Evolutionary conservation across 2,113 vertebrate genomes (phyloP), one percentile per base, ranked within the genome.

Genomic region (Perca schrenkii): DNA sequence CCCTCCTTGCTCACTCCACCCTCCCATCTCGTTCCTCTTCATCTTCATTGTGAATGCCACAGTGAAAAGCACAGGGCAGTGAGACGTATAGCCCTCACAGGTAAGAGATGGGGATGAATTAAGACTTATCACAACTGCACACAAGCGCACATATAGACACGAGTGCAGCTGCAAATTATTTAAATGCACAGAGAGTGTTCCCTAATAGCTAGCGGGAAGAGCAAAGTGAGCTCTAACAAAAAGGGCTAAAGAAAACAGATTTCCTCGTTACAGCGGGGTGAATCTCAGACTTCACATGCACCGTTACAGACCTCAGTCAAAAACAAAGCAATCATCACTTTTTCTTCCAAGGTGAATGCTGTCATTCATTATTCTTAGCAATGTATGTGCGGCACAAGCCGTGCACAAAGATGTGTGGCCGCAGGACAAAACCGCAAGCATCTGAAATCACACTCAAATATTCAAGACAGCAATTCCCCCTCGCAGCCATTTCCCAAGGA

Each of bases 21-120:
- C 87, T 88, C 90, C 81, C 86, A 60, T 85, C 87, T 72, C 49
- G 3, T 70, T 80, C 77, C 64, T 83, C 82, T 84, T 92, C 86
- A 78, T 93, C 89, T 89, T 86, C 64, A 85, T 85, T 82, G 78
- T 82, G 89, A 92, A 92, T 88, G 87, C 91, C 92, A 94, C 74
- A 79, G 86, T 73, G 57, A 78, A 89, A 91, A 80, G 69, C 82
- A 79, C 64, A 57, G 81, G 17, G 70, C 75, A 66, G 64, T 15
- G 56, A 83, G 79, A 90, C 61, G 61, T 66, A 61, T n/a, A 83
- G 65, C 58, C 70, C 81, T 83, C 86, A 76, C 34, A 85, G 64
- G 81, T 79, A 73, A 53, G 81, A 31, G 77, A 80, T 47, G 47
- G n/a, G 34, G 50, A 17, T 64, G 73, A 88, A 85, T 88, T 82